Evolutionary conservation across 2,797 vertebrate species (phyloP), one percentile per base, ranked within the genome.

Genomic region (Eulemur rubriventer): DNA sequence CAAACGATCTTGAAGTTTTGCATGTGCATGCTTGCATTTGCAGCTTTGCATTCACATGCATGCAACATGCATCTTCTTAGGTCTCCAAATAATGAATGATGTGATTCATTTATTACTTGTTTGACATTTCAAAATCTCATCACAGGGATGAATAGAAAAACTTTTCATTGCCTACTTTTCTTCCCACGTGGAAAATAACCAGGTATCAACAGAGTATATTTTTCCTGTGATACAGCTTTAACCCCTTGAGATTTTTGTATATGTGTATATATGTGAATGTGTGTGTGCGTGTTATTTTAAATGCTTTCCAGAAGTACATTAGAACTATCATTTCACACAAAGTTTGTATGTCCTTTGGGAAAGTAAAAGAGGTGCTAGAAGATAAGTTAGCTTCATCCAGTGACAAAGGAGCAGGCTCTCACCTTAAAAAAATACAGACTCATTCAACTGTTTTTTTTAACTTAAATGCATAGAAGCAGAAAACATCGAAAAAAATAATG

Each of bases 371-470:
- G 6, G 7, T 83, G 1, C 1, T 33, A 70, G n/a, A 95, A 80
- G 7, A 75, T 38, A 59, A 86, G 4, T 46, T 75, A 17, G 7
- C 22, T 91, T 84, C 4, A 2, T 46, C 35, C 33, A 50, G 52
- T 93, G 50, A 52, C 28, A 72, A 92, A 75, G 35, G n/a, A 96
- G 11, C 7, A 86, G 79, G 7, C 14, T 20, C 18, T 93, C 18
- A 13, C 16, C 17, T 94, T 17, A 80, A 75, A 67, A 99, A 78
- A 33, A 50, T 41, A 7, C 28, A 83, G 6, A 59, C 17, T 70
- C 38, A 35, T 41, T 82, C 38, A 46, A 17, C n/a, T n/a, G 30
- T 80, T 55, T 18, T 18, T 92, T 93, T 81, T 85, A 93, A 67
- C 11, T 80, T 81, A 52, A 81, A 41, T 90, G 6, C 38, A 7